These are phyloP conservation scores for Puma concolor DNA, from an alignment of 2,113 vertebrate species.

Conservation along the genomic window DNA sequence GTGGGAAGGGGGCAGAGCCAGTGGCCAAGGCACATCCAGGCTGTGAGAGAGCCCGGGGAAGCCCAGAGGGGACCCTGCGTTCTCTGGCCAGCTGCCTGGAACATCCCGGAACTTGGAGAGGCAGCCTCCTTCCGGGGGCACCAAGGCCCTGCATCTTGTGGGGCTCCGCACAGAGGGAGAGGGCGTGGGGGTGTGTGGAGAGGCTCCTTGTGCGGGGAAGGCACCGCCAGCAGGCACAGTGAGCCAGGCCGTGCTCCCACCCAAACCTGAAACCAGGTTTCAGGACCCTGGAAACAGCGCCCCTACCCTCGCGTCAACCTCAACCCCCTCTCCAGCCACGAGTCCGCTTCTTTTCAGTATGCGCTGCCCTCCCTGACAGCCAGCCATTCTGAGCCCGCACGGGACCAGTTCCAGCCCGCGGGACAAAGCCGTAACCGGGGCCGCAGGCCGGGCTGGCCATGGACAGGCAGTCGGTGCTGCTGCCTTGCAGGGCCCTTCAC, in stretches of 20 bases:
- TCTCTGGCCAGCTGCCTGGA: slow-evolving; percentile 59
- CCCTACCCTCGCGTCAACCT: neutral
- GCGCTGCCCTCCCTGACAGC: neutral
- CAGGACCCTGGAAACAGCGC: neutral
- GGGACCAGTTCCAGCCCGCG: neutral
- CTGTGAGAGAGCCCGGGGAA: neutral
- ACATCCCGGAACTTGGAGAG: slow-evolving; percentile 17
- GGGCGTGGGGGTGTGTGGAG: neutral
- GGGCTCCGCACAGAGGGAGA: neutral
- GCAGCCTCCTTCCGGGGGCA: neutral
- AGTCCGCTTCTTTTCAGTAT: neutral
- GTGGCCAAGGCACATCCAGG: neutral
- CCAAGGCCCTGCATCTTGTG: neutral
- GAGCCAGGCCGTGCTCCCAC: rapidly evolving
- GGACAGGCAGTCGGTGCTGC: slow-evolving; percentile 33
- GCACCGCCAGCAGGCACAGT: rapidly evolving
- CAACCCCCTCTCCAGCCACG: neutral
- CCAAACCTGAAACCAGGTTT: neutral
- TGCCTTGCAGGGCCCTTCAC: neutral
- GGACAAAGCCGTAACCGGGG: slow-evolving; percentile 66
- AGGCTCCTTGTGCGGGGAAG: rapidly evolving
- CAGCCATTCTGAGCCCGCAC: neutral
- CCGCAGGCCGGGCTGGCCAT: slow-evolving; percentile 14
- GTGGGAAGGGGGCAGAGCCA: neutral
- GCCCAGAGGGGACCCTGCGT: neutral